Evolutionary conservation across 2,888 invertebrate species (phyloP), one percentile per base, ranked within the genome.

Genomic region (Noctua fimbriata): DNA sequence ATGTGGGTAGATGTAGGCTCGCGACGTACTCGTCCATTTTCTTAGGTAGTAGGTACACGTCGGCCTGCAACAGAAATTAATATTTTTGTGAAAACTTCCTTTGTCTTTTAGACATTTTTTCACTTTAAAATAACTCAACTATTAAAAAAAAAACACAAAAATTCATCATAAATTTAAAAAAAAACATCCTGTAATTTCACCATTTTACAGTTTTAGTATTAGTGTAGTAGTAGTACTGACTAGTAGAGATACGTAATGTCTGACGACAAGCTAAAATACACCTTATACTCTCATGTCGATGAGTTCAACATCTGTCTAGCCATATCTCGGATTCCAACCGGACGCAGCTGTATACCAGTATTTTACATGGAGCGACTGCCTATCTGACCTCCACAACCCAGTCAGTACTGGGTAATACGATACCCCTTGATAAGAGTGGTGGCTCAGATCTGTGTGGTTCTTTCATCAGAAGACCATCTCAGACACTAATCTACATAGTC

Each of bases 11-110:
- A 97, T 99, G 99, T 67, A 99, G 97, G 87, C 99, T 99, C 24
- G 99, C 99, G 41, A 99, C 99, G 95, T 99, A 99, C 93, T 99
- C 99, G 96, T 99, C 99, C 99, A 99, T 99, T 97, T 99, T 99
- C 97, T 99, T 99, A 74, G 99, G 99, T 91, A 99, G 97, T 87
- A 99, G 97, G 96, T 99, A 99, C 32, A 99, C 99, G 94, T 99
- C 99, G 86, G 99, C 98, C 97, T 97, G 94, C 10, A 80, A 89
- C 55, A 73, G 67, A 82, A 63, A 66, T 47, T 41, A 60, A 82
- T 41, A 66, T 44, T 14, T 36, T 72, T 66, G 69, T 78, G 58
- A 82, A 82, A 85, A 87, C n/a, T 52, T 87, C 78, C 52, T 66
- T 66, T n/a, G 69, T 49, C 49, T 0, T 3, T 2, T 18, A 0